These are phyloP conservation scores for Stylophora pistillata DNA, from an alignment of 64 coral and sea anemone species.

Conservation along the genomic window DNA sequence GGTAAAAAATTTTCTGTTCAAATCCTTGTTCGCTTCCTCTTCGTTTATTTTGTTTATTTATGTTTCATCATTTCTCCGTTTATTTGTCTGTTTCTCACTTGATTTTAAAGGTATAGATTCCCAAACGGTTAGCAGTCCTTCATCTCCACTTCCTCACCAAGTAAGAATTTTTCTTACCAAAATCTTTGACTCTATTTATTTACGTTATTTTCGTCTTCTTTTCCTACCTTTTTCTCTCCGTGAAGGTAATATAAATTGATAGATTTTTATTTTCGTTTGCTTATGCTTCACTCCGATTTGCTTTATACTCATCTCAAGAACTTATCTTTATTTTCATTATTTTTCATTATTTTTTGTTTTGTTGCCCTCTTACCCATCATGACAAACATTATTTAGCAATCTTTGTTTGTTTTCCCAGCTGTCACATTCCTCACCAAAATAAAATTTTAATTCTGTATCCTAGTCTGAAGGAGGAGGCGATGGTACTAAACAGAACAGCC, in stretches of 20 bases:
- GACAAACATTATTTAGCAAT: no score
- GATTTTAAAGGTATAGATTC: conserved; percentile 9
- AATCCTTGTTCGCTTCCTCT: no score
- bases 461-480: not conserved
- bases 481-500: conserved; percentile 65
- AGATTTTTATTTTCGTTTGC: not conserved
- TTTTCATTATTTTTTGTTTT: not conserved
- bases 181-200: not conserved
- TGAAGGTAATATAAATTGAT: not conserved
- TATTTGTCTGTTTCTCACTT: not conserved
- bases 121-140: not conserved
- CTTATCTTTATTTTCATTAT: not conserved
- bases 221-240: no score
- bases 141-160: conserved; percentile 1
- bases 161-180: conserved; percentile 13
- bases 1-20: no score
- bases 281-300: no score
- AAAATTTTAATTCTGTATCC: no score
- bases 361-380: no score
- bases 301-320: no score
- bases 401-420: not conserved
- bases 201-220: not conserved
- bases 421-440: not conserved
- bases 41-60: not conserved
- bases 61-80: not conserved